A percentile compares a stretch with the other conserved stretches of the same genome.
These are phyloP conservation scores for Chloebia gouldiae DNA, from an alignment of 2,113 vertebrate species.

Conservation along the genomic window DNA sequence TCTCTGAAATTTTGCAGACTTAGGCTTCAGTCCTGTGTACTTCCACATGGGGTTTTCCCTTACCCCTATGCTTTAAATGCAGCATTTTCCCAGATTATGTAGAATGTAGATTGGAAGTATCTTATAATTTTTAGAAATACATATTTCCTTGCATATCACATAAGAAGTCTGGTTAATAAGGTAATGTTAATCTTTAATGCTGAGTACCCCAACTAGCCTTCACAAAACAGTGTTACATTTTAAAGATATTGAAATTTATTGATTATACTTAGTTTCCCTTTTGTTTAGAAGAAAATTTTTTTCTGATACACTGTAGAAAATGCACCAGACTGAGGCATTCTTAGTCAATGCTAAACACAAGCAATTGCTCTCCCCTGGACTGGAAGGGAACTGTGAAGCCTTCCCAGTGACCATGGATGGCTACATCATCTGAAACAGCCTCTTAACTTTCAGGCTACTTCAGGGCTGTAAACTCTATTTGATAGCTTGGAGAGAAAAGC, in stretches of 20 bases:
- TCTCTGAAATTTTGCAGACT: not conserved
- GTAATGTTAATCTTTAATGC: not conserved
- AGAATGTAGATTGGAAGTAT: not conserved
- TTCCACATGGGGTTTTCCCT: not conserved
- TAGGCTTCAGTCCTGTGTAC: not conserved
- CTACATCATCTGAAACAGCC: not conserved
- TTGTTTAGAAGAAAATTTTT: conserved; percentile 20
- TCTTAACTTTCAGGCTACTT: not conserved
- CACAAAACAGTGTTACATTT: not conserved
- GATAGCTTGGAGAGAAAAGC: not conserved
- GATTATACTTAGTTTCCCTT: not conserved
- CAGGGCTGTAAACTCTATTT: too few species aligned
- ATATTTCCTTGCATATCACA: not conserved
- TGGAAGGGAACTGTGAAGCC: not conserved
- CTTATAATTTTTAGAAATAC: not conserved
- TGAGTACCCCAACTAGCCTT: fast-evolving
- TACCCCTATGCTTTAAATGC: not conserved
- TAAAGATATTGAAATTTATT: not conserved
- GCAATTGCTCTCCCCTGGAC: not conserved
- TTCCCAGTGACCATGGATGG: fast-evolving
- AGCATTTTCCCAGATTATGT: not conserved
- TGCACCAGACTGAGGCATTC: not conserved
- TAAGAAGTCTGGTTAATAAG: not conserved
- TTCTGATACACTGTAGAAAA: not conserved
- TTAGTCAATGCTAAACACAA: not conserved